Evolutionary conservation across 2,113 vertebrate genomes (phyloP).

Genomic region (Poeciliopsis turrubarensis): DNA sequence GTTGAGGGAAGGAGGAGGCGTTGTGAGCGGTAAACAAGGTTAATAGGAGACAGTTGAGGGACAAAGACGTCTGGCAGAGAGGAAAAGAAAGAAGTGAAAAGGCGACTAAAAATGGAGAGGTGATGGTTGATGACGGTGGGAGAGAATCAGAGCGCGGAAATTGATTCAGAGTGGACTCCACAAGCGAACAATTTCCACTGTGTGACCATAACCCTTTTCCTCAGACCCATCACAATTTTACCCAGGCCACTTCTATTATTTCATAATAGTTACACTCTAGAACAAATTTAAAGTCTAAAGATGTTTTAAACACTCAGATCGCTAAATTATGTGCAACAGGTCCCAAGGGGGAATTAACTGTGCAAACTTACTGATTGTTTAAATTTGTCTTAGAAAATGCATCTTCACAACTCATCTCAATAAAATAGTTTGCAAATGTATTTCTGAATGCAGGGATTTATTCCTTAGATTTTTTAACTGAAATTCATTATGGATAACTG

Average conservation of each 20-base stretch:
- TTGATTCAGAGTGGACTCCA: constrained; percentile 32
- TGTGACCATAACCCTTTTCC: background rate
- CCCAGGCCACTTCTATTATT: background rate
- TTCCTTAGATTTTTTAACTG: too few species aligned
- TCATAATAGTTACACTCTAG: background rate
- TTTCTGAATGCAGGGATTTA: too few species aligned
- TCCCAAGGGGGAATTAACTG: background rate
- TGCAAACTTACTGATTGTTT: background rate
- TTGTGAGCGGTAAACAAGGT: constrained; percentile 49
- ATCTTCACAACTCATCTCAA: background rate
- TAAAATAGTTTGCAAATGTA: too few species aligned
- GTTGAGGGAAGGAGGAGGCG: constrained; percentile 39
- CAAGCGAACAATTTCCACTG: background rate
- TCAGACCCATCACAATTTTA: background rate
- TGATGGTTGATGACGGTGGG: constrained; percentile 5
- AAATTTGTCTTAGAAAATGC: background rate
- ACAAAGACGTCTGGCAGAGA: constrained; percentile 36
- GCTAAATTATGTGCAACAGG: background rate
- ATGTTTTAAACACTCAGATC: background rate
- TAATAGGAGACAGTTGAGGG: constrained; percentile 60
- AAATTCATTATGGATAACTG: too few species aligned
- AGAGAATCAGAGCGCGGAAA: constrained; percentile 47
- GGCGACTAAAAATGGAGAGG: constrained; percentile 53
- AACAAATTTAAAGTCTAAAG: background rate
- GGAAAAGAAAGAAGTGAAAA: constrained; percentile 24